Conservation (phyloP, 2,113 vertebrate species). For the Prietella phreatophila region DNA sequence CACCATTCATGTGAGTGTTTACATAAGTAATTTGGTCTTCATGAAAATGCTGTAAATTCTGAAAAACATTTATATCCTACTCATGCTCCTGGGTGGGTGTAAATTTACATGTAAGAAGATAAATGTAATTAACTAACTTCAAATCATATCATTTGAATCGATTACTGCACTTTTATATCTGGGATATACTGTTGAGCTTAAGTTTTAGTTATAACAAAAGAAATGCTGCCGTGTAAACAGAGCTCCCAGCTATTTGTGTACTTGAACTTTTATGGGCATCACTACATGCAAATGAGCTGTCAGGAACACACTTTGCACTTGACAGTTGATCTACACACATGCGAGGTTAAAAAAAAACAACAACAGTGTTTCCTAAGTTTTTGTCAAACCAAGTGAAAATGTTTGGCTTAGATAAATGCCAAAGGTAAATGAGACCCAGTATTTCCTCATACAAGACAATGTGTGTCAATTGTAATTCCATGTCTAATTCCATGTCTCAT, state of each 20-base stretch:
- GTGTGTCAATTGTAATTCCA: not conserved
- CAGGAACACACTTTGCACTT: not conserved
- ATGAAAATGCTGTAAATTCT: not conserved
- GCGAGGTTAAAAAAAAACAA: not conserved
- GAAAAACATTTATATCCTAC: not conserved
- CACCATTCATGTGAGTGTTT: not conserved
- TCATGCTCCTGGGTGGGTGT: not conserved
- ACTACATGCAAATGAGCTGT: not conserved
- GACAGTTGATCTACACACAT: not conserved
- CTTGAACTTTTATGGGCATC: not conserved
- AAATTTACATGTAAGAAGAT: not conserved
- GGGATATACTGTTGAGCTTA: not conserved
- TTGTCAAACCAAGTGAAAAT: not conserved
- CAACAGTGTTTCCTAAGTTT: not conserved
- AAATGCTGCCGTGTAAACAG: not conserved
- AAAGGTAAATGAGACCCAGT: not conserved
- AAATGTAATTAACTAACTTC: too few relatives aligned
- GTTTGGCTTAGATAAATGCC: not conserved
- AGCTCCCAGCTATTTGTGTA: not conserved
- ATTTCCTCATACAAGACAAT: not conserved
- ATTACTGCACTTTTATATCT: not conserved
- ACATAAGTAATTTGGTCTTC: not conserved
- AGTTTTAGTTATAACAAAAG: not conserved
- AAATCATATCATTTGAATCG: not conserved
- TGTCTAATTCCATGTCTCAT: constrained; percentile 2